Percentiles rank a stretch among this genome's conserved stretches.
Conservation (phyloP, 2,113 vertebrate species). For the Nicator chloris region DNA sequence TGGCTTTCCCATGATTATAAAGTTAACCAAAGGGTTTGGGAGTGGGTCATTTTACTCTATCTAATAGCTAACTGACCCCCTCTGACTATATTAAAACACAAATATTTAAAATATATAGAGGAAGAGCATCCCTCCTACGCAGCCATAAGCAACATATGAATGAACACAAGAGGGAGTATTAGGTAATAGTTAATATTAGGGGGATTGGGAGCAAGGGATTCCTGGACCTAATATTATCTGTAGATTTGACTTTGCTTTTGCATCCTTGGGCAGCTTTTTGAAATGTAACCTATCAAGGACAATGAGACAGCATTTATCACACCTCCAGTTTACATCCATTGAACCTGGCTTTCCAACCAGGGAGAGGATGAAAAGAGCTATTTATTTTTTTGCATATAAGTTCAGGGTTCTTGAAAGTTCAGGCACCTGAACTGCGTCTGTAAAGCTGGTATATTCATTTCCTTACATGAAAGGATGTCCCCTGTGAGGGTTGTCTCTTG, state of each 20-base stretch:
- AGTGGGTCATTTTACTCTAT: neutral
- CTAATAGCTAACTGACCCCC: neutral
- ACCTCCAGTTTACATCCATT: neutral
- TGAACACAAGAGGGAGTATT: slow-evolving; percentile 35
- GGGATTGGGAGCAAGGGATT: neutral
- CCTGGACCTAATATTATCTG: neutral
- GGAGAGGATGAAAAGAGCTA: neutral
- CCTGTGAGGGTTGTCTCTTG: neutral
- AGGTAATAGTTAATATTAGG: neutral
- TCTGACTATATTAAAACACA: neutral
- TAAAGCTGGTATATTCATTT: neutral
- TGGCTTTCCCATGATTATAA: neutral
- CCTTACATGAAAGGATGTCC: neutral
- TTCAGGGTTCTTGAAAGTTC: neutral
- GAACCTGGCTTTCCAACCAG: neutral
- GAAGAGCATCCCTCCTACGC: neutral
- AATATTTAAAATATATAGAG: neutral
- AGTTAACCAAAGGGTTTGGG: neutral
- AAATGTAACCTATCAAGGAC: neutral
- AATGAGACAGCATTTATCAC: neutral
- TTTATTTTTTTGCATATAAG: neutral
- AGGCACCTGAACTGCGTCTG: neutral
- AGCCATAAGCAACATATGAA: neutral
- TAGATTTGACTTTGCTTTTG: neutral
- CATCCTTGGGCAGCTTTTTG: neutral